These are phyloP conservation scores for Gnathonemus longibarbis DNA, from an alignment of 2,113 vertebrate species.

Conservation along the genomic window DNA sequence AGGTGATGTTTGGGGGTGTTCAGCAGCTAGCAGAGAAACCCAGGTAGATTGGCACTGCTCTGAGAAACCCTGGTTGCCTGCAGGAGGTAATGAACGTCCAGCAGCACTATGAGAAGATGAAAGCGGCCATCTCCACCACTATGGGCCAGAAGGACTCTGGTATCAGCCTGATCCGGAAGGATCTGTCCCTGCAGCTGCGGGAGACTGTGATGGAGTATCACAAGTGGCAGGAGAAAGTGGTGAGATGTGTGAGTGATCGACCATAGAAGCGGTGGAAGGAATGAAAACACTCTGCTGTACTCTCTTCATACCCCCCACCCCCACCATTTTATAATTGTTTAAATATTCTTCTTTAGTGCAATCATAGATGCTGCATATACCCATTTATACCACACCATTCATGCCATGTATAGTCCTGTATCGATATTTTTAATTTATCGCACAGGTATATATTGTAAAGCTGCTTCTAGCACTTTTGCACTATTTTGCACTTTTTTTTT, in stretches of 20 bases:
- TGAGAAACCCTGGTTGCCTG: background rate
- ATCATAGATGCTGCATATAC: background rate
- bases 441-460: background rate
- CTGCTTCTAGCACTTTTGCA: background rate
- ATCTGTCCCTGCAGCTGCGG: slow-evolving; percentile 67
- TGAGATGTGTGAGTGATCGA: slow-evolving; percentile 32
- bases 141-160: slow-evolving; percentile 52
- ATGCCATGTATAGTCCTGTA: background rate
- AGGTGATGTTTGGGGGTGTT: background rate
- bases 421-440: background rate
- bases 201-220: slow-evolving; percentile 65
- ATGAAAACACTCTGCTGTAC: background rate
- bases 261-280: background rate
- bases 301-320: background rate
- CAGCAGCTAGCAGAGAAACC: background rate
- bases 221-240: slow-evolving; percentile 69
- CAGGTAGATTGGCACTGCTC: background rate
- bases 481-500: background rate
- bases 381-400: background rate
- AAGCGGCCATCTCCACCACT: slow-evolving; percentile 55
- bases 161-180: slow-evolving; percentile 66
- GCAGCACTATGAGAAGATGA: slow-evolving; percentile 77
- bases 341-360: background rate
- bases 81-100: slow-evolving; percentile 87
- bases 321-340: background rate